Evolutionary conservation across 2,113 vertebrate genomes (phyloP).

Genomic region (Poicephalus meyeri): DNA sequence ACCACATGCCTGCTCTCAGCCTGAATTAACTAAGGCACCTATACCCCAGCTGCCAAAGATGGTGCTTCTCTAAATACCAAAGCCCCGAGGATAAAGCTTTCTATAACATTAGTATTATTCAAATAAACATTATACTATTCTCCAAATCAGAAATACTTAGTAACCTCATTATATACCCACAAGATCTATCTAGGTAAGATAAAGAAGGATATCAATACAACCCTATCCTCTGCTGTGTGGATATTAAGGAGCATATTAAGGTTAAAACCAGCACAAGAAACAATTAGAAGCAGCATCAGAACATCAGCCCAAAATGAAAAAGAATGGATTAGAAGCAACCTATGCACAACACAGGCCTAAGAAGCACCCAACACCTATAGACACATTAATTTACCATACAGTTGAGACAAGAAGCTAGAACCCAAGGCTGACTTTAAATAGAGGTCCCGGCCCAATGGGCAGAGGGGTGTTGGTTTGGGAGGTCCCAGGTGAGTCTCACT

Average conservation of each 20-base stretch:
- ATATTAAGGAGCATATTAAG: background rate
- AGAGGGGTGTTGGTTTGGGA: no score
- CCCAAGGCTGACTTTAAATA: background rate
- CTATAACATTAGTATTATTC: rapidly evolving
- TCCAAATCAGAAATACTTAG: rapidly evolving
- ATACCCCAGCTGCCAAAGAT: background rate
- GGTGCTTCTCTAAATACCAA: background rate
- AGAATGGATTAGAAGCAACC: rapidly evolving
- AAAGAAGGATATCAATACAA: rapidly evolving
- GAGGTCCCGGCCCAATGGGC: background rate
- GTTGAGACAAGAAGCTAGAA: rapidly evolving
- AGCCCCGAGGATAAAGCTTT: background rate
- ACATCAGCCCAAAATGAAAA: rapidly evolving
- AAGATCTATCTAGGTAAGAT: rapidly evolving
- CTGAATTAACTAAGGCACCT: background rate
- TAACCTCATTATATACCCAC: rapidly evolving
- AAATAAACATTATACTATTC: rapidly evolving
- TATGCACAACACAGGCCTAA: rapidly evolving
- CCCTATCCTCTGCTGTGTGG: background rate
- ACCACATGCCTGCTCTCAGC: background rate
- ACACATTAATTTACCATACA: background rate
- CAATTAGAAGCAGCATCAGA: rapidly evolving
- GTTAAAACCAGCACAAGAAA: rapidly evolving
- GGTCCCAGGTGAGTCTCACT: rapidly evolving
- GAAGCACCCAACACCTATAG: rapidly evolving